Evolutionary conservation across 1,140 invertebrate species (phyloP), one percentile per base, ranked within the genome.

Genomic region (Antheraea mylitta): DNA sequence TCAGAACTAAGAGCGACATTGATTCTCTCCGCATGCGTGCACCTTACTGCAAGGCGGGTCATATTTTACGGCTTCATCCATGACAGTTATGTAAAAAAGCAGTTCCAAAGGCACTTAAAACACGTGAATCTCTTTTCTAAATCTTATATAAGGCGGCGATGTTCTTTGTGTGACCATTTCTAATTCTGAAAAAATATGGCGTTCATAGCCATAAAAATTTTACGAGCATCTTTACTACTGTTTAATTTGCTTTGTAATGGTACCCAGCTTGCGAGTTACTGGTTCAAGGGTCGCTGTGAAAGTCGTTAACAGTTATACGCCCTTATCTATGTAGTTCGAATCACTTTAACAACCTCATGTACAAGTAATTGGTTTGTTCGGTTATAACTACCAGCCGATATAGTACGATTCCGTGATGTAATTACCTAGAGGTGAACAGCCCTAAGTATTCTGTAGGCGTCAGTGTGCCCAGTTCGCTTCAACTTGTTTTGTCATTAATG

Each of bases 151-250:
- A 22, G 60, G 73, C 72, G 82, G 85, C 78, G 69, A 83, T 82
- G 73, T 70, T 71, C 79, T 83, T 86, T 82, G 81, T 77, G 74
- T 77, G 74, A 76, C 75, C 76, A 82, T 87, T 88, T 83, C 79
- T 80, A 83, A 86, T 84, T 87, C 84, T 80, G 68, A 76, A 81
- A 81, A 82, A 85, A 81, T 83, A 82, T 83, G 76, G 71, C 74
- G 73, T 78, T 80, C 74, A 83, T 82, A 83, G 79, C 81, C 79
- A 87, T 88, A 85, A 88, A 89, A 83, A 48, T 85, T 90, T 91
- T 83, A 91, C 77, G 80, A 81, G 63, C 48, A 48, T 66, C 85
- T 89, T 91, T 89, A 90, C 83, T 89, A 85, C 84, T 83, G 81
- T 87, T 89, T 89, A 88, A 90, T 88, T 81, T 88, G 79, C 72